Conservation (phyloP, 2,888 invertebrate genomes). For the Mesochorus sp. region DNA sequence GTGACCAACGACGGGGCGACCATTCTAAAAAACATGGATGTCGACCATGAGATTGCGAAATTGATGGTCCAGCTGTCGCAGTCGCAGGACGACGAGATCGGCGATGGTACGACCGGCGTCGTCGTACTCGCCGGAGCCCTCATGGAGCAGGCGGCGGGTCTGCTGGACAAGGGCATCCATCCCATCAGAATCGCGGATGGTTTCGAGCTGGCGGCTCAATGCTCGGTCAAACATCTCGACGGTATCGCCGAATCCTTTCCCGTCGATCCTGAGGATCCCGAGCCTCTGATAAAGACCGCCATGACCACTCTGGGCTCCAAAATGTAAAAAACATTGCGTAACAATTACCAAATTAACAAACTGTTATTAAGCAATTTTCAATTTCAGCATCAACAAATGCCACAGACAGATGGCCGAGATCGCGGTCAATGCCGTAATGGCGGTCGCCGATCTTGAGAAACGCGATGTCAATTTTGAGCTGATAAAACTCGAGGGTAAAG, state of each 20-base stretch:
- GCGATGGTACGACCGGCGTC: conserved; percentile 99
- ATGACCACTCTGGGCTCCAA: conserved; percentile 99
- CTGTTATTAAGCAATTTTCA: not conserved
- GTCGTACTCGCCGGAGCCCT: conserved; percentile 95
- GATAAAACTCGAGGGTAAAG: conserved; percentile 99
- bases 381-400: conserved; percentile 93
- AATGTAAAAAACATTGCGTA: conserved; percentile 85
- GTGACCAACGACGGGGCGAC: conserved; percentile 99
- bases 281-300: conserved; percentile 96
- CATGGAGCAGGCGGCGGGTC: conserved; percentile 95
- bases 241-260: conserved; percentile 95
- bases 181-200: conserved; percentile 99
- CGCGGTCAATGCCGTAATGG: conserved; percentile 97
- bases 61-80: conserved; percentile 98
- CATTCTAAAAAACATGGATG: conserved; percentile 99
- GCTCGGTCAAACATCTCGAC: conserved; percentile 93
- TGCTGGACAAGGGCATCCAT: conserved; percentile 98
- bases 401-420: conserved; percentile 99
- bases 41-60: conserved; percentile 99
- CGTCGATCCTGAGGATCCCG: conserved; percentile 91
- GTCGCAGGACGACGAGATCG: conserved; percentile 99
- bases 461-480: conserved; percentile 99
- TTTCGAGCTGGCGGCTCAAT: conserved; percentile 97
- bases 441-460: conserved; percentile 96
- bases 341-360: not conserved